Evolutionary conservation across 2,888 invertebrate genomes (phyloP), one percentile per base, ranked within the genome.

Genomic region (Ferdinandea cuprea): DNA sequence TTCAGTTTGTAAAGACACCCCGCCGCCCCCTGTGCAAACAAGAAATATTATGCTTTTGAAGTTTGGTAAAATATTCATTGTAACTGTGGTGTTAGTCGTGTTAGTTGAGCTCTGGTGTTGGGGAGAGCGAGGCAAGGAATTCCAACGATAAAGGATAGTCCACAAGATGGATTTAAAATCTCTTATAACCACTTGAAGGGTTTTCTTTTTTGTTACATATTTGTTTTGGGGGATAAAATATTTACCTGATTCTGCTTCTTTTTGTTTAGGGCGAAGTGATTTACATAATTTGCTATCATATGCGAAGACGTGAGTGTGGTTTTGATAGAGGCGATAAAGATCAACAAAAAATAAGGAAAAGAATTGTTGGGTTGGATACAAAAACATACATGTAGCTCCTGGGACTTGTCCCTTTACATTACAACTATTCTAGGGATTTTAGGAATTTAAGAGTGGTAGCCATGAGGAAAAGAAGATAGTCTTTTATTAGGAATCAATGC

Each of bases 31-130:
- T 2, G 5, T 19, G 48, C 63, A 30, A 13, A 17, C 15, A 30
- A 32, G 5, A 35, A 63, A 63, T 35, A 63, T 11, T 35, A 32
- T 32, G 48, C 35, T 35, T 63, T 63, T 63, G 63, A 63, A 63
- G 63, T 35, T 63, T 6, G 4, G 25, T 48, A 25, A 63, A 35
- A 35, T 63, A 63, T 63, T 63, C 63, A 63, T 63, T 35, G 35
- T 35, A 35, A 59, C 30, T 32, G 17, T n/a, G 8, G 59, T 59
- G 42, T 2, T 3, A 25, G 25, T 25, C 5, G 25, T 25, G 5
- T 5, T 3, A 35, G n/a, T 35, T 35, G 35, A 4, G 35, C n/a
- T 28, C 19, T 17, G 28, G 21, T 9, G 42, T 32, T 17, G 28
- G 21, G 13, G 42, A 15, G 1, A 25, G 9, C 11, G 15, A 21